A percentile compares a stretch with the other conserved stretches of the same genome.
Evolutionary conservation across 2,113 vertebrate genomes (phyloP).

Genomic region (Garra rufa): DNA sequence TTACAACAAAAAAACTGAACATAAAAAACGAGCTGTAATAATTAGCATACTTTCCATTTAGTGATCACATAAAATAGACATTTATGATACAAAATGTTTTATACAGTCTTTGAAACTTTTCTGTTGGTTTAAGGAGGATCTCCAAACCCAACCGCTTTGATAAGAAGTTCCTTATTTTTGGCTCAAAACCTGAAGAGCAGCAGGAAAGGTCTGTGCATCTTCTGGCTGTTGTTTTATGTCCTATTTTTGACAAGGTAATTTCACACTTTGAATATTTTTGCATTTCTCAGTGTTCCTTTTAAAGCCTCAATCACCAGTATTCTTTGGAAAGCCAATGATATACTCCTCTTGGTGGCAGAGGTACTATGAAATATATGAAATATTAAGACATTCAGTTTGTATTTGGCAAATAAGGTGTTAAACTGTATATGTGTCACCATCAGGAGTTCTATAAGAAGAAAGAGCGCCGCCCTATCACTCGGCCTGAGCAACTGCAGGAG

Average conservation of each 20-base stretch:
- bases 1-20: too few species aligned
- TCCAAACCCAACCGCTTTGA: slow-evolving; percentile 60
- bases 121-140: slow-evolving; percentile 61
- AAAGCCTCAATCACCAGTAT: slow-evolving; percentile 71
- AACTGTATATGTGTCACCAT: neutral
- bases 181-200: slow-evolving; percentile 69
- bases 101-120: neutral
- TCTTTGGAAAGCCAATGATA: slow-evolving; percentile 75
- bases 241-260: neutral
- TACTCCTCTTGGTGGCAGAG: slow-evolving; percentile 75
- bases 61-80: neutral
- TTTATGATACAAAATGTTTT: neutral
- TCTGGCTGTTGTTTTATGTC: neutral
- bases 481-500: slow-evolving; percentile 73
- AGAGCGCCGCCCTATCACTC: slow-evolving; percentile 62
- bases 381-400: neutral
- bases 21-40: neutral
- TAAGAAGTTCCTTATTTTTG: slow-evolving; percentile 74
- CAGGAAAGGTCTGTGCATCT: slow-evolving; percentile 62
- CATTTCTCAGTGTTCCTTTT: slow-evolving; percentile 74
- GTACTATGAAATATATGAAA: slow-evolving; percentile 63
- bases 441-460: slow-evolving; percentile 82
- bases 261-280: neutral
- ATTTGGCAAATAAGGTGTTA: neutral
- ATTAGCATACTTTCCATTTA: neutral